These are phyloP conservation scores for Melinaea menophilus DNA, from an alignment of 2,888 invertebrate genomes.

Conservation along the genomic window DNA sequence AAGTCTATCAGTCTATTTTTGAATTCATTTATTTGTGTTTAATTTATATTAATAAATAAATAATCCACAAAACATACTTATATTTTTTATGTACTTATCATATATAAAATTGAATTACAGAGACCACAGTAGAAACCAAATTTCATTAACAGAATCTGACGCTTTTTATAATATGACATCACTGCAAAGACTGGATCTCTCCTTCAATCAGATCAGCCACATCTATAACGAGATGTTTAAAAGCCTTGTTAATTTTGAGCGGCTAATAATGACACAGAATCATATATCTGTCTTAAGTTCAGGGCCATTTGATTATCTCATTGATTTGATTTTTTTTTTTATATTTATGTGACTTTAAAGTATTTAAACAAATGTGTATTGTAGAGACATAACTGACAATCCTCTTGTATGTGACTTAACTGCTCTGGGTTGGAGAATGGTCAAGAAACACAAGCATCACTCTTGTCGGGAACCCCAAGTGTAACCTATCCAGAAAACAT, in stretches of 20 bases:
- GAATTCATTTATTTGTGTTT: neutral
- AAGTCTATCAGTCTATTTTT: conserved; percentile 52
- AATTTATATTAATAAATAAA: conserved; percentile 19
- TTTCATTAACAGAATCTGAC: conserved; percentile 83
- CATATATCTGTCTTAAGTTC: conserved; percentile 82
- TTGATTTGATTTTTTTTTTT: conserved; percentile 72
- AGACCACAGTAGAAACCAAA: conserved; percentile 88
- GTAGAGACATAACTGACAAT: conserved; percentile 88
- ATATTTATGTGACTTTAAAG: too few relatives aligned
- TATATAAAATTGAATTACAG: conserved; percentile 57
- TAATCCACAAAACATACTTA: neutral
- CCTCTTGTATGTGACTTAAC: conserved; percentile 89
- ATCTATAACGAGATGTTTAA: conserved; percentile 84
- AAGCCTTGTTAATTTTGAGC: conserved; percentile 81
- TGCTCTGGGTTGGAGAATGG: conserved; percentile 90
- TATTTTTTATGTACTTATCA: too few relatives aligned
- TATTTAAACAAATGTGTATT: conserved; percentile 35
- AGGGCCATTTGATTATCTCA: conserved; percentile 84
- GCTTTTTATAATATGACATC: conserved; percentile 86
- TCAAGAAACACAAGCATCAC: conserved; percentile 82
- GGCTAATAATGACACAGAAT: conserved; percentile 84
- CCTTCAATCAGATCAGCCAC: conserved; percentile 82
- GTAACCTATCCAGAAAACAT: conserved; percentile 82
- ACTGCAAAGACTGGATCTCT: conserved; percentile 83
- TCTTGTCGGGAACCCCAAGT: conserved; percentile 84